These are phyloP conservation scores for Gallinago stenura DNA, from an alignment of 2,797 vertebrate species.

Conservation along the genomic window DNA sequence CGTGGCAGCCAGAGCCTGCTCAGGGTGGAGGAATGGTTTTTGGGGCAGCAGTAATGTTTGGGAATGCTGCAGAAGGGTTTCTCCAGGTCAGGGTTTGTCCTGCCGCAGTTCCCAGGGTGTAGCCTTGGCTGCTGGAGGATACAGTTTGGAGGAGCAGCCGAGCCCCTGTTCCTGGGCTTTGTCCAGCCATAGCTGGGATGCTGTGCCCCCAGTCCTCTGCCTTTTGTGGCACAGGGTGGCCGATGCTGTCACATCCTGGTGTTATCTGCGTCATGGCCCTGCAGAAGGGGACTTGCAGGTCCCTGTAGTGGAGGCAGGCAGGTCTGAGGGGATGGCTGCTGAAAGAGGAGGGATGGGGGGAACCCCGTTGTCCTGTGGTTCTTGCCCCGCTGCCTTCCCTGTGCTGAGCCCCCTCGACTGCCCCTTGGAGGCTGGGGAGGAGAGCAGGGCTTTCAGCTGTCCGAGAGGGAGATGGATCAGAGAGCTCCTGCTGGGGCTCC, in stretches of 20 bases:
- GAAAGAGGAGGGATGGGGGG: neutral
- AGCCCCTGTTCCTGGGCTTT: rapidly evolving
- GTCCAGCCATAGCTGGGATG: neutral
- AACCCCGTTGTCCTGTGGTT: neutral
- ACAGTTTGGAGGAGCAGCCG: rapidly evolving
- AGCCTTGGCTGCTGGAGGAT: neutral
- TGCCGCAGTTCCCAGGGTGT: rapidly evolving
- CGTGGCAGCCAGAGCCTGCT: rapidly evolving
- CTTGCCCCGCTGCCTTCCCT: neutral
- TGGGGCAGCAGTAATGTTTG: rapidly evolving
- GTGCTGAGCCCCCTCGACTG: neutral
- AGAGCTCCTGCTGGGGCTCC: constrained; percentile 9
- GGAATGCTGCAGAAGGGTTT: neutral
- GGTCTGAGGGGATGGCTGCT: neutral
- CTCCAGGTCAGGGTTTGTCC: neutral
- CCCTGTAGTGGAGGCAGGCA: neutral
- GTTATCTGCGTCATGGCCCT: rapidly evolving
- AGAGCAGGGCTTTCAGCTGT: neutral
- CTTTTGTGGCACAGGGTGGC: rapidly evolving
- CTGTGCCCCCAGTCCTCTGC: neutral
- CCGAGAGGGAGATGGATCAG: neutral
- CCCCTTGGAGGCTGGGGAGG: neutral
- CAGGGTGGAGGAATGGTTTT: neutral
- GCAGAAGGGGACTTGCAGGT: neutral
- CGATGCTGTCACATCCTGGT: rapidly evolving